Evolutionary conservation across 2,113 vertebrate genomes (phyloP).

Genomic region (Microcebus lehilahytsara): DNA sequence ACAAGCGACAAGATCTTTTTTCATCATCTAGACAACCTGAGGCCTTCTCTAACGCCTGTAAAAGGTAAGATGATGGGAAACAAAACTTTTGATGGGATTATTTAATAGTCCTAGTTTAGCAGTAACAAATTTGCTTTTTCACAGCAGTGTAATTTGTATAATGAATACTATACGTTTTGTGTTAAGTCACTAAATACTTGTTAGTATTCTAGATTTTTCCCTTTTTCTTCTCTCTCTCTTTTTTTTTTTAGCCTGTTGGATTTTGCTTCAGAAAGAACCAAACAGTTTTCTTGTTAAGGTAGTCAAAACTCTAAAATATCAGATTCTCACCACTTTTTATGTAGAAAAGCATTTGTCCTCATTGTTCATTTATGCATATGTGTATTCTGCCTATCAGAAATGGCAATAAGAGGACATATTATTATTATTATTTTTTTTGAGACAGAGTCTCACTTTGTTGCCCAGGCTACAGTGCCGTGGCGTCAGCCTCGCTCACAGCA

Average conservation of each 20-base stretch:
- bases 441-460: no score
- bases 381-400: not conserved
- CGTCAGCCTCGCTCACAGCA: no score
- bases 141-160: not conserved
- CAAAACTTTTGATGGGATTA: not conserved
- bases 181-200: not conserved
- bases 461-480: no score
- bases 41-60: constrained; percentile 95
- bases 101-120: not conserved
- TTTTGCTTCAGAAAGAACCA: not conserved
- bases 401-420: not conserved
- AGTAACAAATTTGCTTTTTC: not conserved
- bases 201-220: not conserved
- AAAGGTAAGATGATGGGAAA: constrained; percentile 87
- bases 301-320: not conserved
- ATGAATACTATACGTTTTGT: not conserved
- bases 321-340: not conserved
- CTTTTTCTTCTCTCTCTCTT: no score
- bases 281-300: not conserved
- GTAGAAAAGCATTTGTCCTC: not conserved
- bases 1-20: constrained; percentile 97
- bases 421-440: no score
- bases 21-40: constrained; percentile 96
- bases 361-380: not conserved
- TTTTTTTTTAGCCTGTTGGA: not conserved